A percentile compares a stretch with the other conserved stretches of the same genome.
Conservation (phyloP, 2,113 vertebrate species). For the Microcebus griseorufus region DNA sequence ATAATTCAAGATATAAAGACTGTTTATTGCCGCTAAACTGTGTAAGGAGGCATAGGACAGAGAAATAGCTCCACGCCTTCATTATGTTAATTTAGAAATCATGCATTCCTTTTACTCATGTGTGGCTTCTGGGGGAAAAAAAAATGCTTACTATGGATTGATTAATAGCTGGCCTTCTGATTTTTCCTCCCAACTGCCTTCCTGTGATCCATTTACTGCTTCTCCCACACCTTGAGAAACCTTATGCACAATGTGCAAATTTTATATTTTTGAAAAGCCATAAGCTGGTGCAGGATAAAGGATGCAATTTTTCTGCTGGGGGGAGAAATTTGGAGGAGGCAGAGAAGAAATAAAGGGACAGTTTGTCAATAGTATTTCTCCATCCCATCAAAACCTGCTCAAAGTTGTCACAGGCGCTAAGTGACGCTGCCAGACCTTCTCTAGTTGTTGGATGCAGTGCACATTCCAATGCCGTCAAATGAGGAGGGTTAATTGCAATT, state of each 20-base stretch:
- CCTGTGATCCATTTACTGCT: not conserved
- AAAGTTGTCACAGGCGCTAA: not conserved
- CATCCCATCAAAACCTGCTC: not conserved
- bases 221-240: not conserved
- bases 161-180: not conserved
- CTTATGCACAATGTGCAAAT: slow-evolving; percentile 6
- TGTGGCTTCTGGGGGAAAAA: not conserved
- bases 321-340: not conserved
- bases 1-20: slow-evolving; percentile 65
- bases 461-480: not conserved
- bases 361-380: not conserved
- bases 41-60: not conserved
- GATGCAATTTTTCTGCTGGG: not conserved
- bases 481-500: not conserved
- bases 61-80: slow-evolving; percentile 50
- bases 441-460: not conserved
- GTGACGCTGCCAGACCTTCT: not conserved
- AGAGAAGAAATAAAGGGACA: not conserved
- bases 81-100: slow-evolving; percentile 64
- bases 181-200: not conserved
- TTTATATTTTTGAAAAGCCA: not conserved
- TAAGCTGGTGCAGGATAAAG: not conserved
- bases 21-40: slow-evolving; percentile 66
- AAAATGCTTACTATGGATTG: not conserved
- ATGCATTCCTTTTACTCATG: not conserved